phyloP scores from a whole-genome alignment of 2,113 vertebrate species.

The Crotalus helleri region DNA sequence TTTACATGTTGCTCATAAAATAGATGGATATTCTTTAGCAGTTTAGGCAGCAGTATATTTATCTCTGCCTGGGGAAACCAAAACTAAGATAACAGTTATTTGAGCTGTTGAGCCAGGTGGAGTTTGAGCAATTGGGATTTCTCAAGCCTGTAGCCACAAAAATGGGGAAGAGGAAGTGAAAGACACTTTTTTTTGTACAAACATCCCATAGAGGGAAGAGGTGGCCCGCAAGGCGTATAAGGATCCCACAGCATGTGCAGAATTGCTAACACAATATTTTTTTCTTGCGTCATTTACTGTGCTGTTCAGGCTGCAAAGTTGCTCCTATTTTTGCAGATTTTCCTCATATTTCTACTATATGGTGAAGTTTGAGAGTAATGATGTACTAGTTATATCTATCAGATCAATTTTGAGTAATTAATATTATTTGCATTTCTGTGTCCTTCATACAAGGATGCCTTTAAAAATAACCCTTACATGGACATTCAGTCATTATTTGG shows the following conservation, averaged over 20 bases:
- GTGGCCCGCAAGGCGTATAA: background rate
- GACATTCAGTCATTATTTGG: background rate
- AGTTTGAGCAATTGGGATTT: constrained; percentile 52
- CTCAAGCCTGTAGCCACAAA: constrained; percentile 57
- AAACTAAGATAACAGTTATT: background rate
- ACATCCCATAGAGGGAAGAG: background rate
- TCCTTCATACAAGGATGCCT: background rate
- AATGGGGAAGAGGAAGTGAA: constrained; percentile 60
- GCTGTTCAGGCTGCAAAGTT: background rate
- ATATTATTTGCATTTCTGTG: background rate
- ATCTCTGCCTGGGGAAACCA: constrained; percentile 30
- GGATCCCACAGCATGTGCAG: constrained; percentile 3
- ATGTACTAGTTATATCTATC: background rate
- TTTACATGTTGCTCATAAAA: background rate
- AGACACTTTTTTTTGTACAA: constrained; percentile 1
- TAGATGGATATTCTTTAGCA: constrained; percentile 12
- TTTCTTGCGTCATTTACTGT: background rate
- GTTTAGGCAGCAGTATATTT: constrained; percentile 9
- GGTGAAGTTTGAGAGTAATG: background rate
- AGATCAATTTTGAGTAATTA: constrained; percentile 1
- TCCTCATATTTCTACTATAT: accelerated
- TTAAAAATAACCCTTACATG: background rate
- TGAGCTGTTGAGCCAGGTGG: constrained; percentile 41
- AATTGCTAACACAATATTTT: background rate
- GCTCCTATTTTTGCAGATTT: background rate